These are phyloP conservation scores for Rhagonycha lutea DNA, from an alignment of 2,888 invertebrate genomes.

Conservation along the genomic window DNA sequence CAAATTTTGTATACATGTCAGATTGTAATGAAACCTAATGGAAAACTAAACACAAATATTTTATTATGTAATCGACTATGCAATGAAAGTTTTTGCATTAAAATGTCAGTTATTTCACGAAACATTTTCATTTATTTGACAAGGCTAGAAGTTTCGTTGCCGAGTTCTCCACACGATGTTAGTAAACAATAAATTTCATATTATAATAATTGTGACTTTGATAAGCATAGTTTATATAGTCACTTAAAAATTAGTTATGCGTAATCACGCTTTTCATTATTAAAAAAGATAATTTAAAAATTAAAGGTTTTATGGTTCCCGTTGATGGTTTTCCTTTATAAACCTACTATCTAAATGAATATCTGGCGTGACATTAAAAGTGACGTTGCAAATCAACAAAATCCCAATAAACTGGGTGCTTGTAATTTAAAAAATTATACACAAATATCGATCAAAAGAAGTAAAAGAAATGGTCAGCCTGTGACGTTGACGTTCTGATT, in stretches of 20 bases:
- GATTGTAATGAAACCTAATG: not conserved
- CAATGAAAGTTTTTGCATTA: not conserved
- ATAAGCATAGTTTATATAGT: not conserved
- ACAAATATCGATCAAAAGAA: not conserved
- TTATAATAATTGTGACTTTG: not conserved
- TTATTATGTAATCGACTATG: not conserved
- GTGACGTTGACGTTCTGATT: conserved; percentile 24
- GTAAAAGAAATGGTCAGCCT: not conserved
- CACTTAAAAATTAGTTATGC: conserved; percentile 18
- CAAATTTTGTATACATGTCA: not conserved
- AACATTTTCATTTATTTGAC: not conserved
- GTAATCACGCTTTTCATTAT: conserved; percentile 34
- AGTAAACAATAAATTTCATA: not conserved
- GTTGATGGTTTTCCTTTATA: conserved; percentile 33
- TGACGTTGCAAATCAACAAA: conserved; percentile 34
- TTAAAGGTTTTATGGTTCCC: conserved; percentile 28
- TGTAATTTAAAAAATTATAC: not conserved
- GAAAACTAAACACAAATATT: not conserved
- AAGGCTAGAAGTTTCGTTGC: not conserved
- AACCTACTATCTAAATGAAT: conserved; percentile 42
- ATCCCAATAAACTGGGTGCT: not conserved
- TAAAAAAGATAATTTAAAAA: conserved; percentile 31
- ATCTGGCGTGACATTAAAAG: conserved; percentile 44
- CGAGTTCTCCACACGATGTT: not conserved
- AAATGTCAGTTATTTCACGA: not conserved